These are phyloP conservation scores for Eurytoma californica DNA, from an alignment of 2,888 invertebrate species.

Conservation along the genomic window DNA sequence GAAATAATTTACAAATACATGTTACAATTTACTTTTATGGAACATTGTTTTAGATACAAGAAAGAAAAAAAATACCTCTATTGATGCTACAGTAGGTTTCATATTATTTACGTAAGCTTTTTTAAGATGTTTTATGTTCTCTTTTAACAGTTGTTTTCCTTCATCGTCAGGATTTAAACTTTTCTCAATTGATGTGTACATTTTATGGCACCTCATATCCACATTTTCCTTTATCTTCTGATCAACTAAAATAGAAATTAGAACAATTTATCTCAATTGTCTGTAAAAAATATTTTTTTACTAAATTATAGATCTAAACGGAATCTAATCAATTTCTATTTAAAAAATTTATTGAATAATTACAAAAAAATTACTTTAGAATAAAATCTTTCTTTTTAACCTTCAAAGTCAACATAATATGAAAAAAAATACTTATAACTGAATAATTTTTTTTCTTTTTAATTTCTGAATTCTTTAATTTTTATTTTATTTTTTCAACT, in stretches of 20 bases:
- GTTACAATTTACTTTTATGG: background rate
- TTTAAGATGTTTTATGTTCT: slow-evolving; percentile 59
- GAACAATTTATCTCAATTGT: background rate
- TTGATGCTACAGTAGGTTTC: slow-evolving; percentile 59
- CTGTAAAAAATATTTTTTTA: background rate
- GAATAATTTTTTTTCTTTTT: too few relatives aligned
- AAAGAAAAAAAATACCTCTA: slow-evolving; percentile 62
- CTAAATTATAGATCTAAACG: background rate
- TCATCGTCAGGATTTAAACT: slow-evolving; percentile 59
- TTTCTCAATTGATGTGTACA: slow-evolving; percentile 61
- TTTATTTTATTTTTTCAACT: too few relatives aligned
- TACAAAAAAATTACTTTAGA: too few relatives aligned
- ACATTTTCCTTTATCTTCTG: slow-evolving; percentile 62
- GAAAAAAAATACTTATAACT: too few relatives aligned
- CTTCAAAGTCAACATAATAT: too few relatives aligned
- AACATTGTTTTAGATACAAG: too few relatives aligned
- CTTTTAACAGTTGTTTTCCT: slow-evolving; percentile 53
- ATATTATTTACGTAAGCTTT: slow-evolving; percentile 59
- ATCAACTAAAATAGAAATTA: slow-evolving; percentile 61
- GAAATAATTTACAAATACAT: slow-evolving; percentile 15
- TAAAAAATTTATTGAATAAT: background rate
- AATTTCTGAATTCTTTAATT: too few relatives aligned
- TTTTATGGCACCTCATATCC: slow-evolving; percentile 58
- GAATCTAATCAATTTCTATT: too few relatives aligned
- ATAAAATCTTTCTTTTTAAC: too few relatives aligned